A percentile compares a stretch with the other conserved stretches of the same genome.
These are phyloP conservation scores for Ectobius pallidus DNA, from an alignment of 2,888 invertebrate genomes.

Conservation along the genomic window DNA sequence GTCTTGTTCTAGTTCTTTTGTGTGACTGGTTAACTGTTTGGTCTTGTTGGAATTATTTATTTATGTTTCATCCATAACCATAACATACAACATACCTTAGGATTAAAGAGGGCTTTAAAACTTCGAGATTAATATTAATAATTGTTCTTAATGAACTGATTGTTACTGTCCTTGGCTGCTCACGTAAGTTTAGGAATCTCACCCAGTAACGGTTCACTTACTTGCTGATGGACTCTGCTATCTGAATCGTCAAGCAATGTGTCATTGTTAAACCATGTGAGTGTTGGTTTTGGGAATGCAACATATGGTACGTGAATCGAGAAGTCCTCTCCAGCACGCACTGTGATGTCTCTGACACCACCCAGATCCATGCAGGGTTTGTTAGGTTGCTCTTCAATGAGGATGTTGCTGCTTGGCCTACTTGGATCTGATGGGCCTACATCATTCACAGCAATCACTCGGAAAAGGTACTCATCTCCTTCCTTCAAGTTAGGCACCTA, in stretches of 20 bases:
- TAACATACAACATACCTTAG: too few relatives aligned
- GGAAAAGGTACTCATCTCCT: constrained; percentile 94
- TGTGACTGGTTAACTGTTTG: too few relatives aligned
- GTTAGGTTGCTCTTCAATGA: constrained; percentile 90
- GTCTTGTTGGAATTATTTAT: too few relatives aligned
- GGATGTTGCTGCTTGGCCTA: constrained; percentile 77
- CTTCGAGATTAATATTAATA: too few relatives aligned
- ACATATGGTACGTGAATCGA: constrained; percentile 95
- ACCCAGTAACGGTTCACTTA: too few relatives aligned
- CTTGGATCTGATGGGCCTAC: constrained; percentile 85
- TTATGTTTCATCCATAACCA: too few relatives aligned
- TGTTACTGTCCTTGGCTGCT: too few relatives aligned
- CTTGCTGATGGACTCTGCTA: constrained; percentile 75
- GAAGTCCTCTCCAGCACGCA: constrained; percentile 97
- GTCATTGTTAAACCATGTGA: constrained; percentile 92
- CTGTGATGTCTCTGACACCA: constrained; percentile 92
- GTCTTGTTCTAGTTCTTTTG: too few relatives aligned
- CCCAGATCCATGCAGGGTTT: constrained; percentile 96
- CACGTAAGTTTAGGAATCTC: too few relatives aligned
- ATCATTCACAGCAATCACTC: constrained; percentile 92
- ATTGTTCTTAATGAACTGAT: too few relatives aligned
- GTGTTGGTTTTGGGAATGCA: constrained; percentile 95
- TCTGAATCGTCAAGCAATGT: constrained; percentile 78
- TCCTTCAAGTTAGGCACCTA: constrained; percentile 82
- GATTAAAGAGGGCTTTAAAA: too few relatives aligned